A percentile compares a stretch with the other conserved stretches of the same genome.
Conservation (phyloP, 1,140 invertebrate genomes). For the Heliothis virescens region DNA sequence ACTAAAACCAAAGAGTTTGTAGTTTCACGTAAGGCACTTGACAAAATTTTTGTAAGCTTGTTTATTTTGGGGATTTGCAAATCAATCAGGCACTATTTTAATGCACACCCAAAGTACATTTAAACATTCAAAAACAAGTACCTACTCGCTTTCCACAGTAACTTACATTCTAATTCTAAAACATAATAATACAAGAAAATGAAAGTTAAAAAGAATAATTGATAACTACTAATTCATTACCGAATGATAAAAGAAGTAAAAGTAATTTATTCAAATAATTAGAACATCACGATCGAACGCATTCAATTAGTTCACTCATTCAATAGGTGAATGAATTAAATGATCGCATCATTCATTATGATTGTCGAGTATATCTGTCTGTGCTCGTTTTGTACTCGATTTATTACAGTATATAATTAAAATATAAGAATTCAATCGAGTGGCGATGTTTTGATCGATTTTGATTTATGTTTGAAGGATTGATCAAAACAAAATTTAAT, state of each 20-base stretch:
- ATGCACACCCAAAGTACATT: too few species aligned
- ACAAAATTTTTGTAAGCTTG: too few species aligned
- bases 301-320: constrained; percentile 45
- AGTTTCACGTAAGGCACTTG: too few species aligned
- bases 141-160: not conserved
- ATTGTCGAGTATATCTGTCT: constrained; percentile 20
- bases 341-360: constrained; percentile 11
- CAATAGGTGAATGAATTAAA: constrained; percentile 22
- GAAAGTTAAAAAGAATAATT: not conserved
- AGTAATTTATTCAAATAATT: constrained; percentile 35
- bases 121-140: too few species aligned
- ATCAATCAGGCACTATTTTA: too few species aligned
- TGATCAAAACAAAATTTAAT: too few species aligned
- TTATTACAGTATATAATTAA: not conserved
- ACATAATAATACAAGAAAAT: not conserved
- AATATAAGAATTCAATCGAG: too few species aligned
- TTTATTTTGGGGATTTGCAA: too few species aligned
- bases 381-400: not conserved
- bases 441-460: too few species aligned
- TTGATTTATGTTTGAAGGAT: too few species aligned
- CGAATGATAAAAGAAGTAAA: constrained; percentile 8
- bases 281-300: constrained; percentile 23
- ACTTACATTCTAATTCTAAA: not conserved
- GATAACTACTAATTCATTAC: constrained; percentile 20
- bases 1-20: too few species aligned